Base-by-base conservation (phyloP, 2,113 vertebrate species). In the Micromys minutus region DNA sequence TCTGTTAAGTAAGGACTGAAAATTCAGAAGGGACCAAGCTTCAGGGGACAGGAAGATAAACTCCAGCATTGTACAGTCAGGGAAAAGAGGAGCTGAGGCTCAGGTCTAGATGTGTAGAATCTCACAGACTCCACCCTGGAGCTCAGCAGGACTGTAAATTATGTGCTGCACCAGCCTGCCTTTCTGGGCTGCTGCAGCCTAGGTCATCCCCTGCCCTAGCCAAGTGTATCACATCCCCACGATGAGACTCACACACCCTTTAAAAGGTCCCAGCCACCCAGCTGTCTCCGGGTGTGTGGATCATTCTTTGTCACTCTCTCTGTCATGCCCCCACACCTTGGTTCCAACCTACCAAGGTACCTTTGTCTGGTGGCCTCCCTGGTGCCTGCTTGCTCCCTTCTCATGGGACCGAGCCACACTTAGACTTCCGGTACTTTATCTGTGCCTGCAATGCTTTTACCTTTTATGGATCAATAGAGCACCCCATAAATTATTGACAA, bases 31-130 rank as follows among this genome's bases (percentile, higher is more conserved):
- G n/a, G 39, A 17, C 52, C 6, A 8, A 29, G 45, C 11, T 77
- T 39, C 34, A 34, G n/a, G 50, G 76, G 26, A 8, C 39, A 4
- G 11, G 31, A 21, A 61, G 19, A 50, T 63, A 21, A 50, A 57
- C 5, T 61, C 34, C 0, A 42, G 80, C 65, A 0, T 59, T 6
- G 7, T 31, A 16, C 47, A 19, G 0, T 16, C 71, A 11, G 24
- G 19, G 24, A n/a, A 34, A 29, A 21, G 8, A 57, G 67, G 29
- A 47, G 13, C 57, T 22, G 2, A 74, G 50, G 24, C 10, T 72
- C 79, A n/a, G 59, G 16, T 55, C 3, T 24, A 81, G 21, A 4
- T 21, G 88, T 39, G 34, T 74, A 61, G 63, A 93, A 72, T 52
- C 42, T 86, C 63, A 39, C 19, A 75, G 90, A 92, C 71, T 0